These are phyloP conservation scores for Carapus acus DNA, from an alignment of 2,797 vertebrate species.

Conservation along the genomic window DNA sequence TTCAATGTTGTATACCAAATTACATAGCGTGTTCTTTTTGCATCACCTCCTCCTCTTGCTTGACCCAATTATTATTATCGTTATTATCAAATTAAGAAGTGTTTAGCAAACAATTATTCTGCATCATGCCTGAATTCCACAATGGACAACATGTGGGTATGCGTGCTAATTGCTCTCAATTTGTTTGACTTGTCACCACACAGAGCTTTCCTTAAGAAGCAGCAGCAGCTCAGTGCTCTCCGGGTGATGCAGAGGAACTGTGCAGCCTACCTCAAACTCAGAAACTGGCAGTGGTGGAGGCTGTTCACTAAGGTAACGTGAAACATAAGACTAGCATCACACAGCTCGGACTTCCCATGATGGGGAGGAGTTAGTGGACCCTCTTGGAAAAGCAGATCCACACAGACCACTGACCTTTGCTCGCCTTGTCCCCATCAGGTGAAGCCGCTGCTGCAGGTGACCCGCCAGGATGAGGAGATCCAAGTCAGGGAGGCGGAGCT, in stretches of 20 bases:
- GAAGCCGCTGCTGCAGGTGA: slow-evolving; percentile 88
- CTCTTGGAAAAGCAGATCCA: not conserved
- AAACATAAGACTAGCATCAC: not conserved
- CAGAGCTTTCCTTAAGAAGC: slow-evolving; percentile 83
- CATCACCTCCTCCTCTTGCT: no score
- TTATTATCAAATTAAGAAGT: no score
- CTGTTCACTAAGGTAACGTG: slow-evolving; percentile 84
- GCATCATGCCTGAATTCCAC: not conserved
- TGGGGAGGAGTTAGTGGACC: not conserved
- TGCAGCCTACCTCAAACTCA: slow-evolving; percentile 86
- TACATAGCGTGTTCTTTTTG: no score
- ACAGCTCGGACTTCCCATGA: no score
- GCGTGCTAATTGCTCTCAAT: not conserved
- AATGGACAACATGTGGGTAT: not conserved
- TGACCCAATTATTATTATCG: no score
- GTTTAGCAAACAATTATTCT: no score
- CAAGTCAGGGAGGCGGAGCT: slow-evolving; percentile 79
- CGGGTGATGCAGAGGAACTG: slow-evolving; percentile 91
- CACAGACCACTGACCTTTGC: slow-evolving; percentile 15
- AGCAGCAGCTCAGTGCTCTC: slow-evolving; percentile 87
- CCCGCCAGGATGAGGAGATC: slow-evolving; percentile 88
- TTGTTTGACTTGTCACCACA: not conserved
- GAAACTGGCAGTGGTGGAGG: slow-evolving; percentile 94
- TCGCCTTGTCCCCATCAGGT: slow-evolving; percentile 67
- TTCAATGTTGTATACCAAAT: no score